Base-by-base conservation (phyloP, 2,797 vertebrate species). In the Catostomus latipinnis region DNA sequence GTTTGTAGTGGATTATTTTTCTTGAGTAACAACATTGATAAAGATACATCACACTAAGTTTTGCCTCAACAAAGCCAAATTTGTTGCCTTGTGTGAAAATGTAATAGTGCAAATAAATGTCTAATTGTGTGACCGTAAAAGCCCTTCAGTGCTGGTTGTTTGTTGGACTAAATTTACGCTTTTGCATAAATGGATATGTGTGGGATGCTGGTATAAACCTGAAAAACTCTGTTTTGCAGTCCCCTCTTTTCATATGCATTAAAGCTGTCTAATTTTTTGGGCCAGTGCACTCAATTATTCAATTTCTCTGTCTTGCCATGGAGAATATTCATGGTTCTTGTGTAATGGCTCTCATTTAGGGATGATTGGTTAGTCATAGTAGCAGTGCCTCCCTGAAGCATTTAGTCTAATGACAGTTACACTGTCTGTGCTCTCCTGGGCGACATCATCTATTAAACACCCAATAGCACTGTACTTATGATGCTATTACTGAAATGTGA, bases 301-400 rank as follows among this genome's bases (percentile, higher is more conserved):
- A 18, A 79, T 34, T 34, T 34, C 34, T 34, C 34, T 34, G 72
- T 85, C 74, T 82, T 81, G 66, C 78, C 79, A 76, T 57, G 63
- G 65, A 80, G 78, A 85, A 86, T 82, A 78, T 84, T 84, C 76
- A 81, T 86, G 82, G 78, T 80, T 63, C 72, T 84, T 46, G 18
- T 85, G 82, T 88, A 86, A 88, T 84, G 71, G 81, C 62, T 75
- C 80, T 86, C 75, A 79, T 88, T 88, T 86, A 62, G 82, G 72
- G 77, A 80, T 85, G 86, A 88, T 88, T 75, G 76, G 85, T 88
- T 86, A 82, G 85, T 86, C 78, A 84, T 80, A 78, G 81, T 74
- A 12, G 62, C 73, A 13, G 46, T 14, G 61, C 34, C 82, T 87
- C 84, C 82, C 78, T 53, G 22, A 78, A 85, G 81, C 75, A 57